These are phyloP conservation scores for Rhopilema esculentum DNA, from an alignment of 30 jellyfish, hydroid and myxozoan genomes.

Conservation along the genomic window DNA sequence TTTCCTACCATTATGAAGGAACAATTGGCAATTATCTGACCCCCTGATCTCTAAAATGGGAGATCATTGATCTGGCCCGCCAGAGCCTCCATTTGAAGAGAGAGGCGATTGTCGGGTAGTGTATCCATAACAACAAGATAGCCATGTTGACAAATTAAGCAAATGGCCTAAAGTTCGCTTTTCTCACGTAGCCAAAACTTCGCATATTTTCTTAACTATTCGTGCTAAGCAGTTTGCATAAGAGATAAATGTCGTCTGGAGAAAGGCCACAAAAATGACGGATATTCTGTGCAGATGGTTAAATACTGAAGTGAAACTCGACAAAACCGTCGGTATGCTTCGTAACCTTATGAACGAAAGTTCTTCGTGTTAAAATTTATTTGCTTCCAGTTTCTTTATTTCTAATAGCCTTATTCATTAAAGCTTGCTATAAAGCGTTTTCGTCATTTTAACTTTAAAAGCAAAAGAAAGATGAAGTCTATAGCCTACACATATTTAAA, in stretches of 20 bases:
- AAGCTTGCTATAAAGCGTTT: no score
- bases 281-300: slow-evolving; percentile 97
- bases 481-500: no score
- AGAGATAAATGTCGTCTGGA: background rate
- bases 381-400: no score
- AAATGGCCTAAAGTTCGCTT: background rate
- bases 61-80: no score
- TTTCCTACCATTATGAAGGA: background rate
- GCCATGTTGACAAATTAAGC: background rate
- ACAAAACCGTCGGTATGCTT: slow-evolving; percentile 73
- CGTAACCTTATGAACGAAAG: background rate
- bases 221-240: background rate
- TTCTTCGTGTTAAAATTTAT: background rate
- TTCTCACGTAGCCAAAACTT: no score
- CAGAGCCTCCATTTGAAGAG: background rate
- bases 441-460: no score
- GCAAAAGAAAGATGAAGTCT: no score
- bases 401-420: no score
- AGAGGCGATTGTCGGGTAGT: background rate
- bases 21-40: background rate
- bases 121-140: background rate
- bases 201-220: no score
- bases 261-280: slow-evolving; percentile 70
- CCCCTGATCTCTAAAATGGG: no score
- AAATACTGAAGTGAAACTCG: slow-evolving; percentile 87